Percentiles rank a stretch among this genome's conserved stretches.
These are phyloP conservation scores for Tragelaphus scriptus DNA, from an alignment of 2,113 vertebrate species.

Conservation along the genomic window DNA sequence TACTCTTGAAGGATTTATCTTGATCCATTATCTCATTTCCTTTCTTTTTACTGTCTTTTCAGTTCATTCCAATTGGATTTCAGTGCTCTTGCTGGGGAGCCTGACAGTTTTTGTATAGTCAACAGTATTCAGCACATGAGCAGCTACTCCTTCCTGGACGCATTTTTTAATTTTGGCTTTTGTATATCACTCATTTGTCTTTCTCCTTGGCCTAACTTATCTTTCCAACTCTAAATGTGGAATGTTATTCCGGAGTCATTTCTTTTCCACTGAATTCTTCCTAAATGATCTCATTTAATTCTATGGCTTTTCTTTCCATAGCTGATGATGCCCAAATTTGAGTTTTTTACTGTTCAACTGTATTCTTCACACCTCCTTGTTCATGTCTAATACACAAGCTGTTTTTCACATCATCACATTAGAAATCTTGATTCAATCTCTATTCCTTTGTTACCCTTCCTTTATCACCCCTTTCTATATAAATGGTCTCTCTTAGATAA, in stretches of 20 bases:
- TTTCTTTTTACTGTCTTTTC: slow-evolving; percentile 3
- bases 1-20: not conserved
- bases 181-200: not conserved
- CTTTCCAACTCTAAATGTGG: not conserved
- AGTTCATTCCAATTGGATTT: not conserved
- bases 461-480: not conserved
- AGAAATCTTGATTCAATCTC: not conserved
- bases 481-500: not conserved
- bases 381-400: not conserved
- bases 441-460: not conserved
- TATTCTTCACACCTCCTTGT: not conserved
- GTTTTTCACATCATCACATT: not conserved
- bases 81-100: not conserved
- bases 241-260: not conserved
- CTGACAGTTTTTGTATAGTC: not conserved
- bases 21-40: not conserved
- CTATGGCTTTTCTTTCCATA: not conserved
- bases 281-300: slow-evolving; percentile 7
- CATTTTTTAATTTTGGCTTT: not conserved
- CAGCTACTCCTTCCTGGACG: not conserved
- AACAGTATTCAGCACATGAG: not conserved
- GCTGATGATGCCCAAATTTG: not conserved
- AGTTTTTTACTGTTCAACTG: not conserved
- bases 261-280: not conserved
- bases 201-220: not conserved